Base-by-base conservation (phyloP, 30 jellyfish, hydroid and myxozoan species). In the Hydractinia symbiolongicarpus region DNA sequence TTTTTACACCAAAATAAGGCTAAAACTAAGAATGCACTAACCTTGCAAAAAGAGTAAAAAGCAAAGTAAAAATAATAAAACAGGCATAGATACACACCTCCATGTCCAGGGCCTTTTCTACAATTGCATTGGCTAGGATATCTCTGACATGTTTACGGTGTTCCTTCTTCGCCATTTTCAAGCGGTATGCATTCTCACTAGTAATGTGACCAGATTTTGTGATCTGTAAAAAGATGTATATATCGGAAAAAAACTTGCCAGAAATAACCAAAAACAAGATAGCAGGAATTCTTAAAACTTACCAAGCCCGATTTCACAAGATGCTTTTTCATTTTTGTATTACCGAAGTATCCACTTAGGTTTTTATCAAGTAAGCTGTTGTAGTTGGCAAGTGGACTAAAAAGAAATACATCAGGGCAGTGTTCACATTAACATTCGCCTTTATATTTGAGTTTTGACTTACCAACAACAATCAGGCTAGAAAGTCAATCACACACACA, bases 121-220 rank as follows among this genome's bases (percentile, higher is more conserved):
- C 97, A 73, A 91, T 91, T 19, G 95, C 97, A 21, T 94, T 78
- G n/a, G 97, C 97, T 50, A 91, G 77, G 54, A 86, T 82, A 74
- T 91, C 96, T 10, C 92, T 67, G 67, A 91, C 97, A 81, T 91
- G 96, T 62, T 74, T 82, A 50, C 66, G 79, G 71, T 91, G 97
- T 60, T 91, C 97, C 66, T 82, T 82, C 67, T 86, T 91, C n/a
- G 97, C 97, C 91, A 91, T 86, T 72, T 86, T 85, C 83, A 91
- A 51, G 21, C 97, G 72, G 61, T 91, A 86, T 5, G 91, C 58
- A 54, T 61, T 76, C 16, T 91, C 95, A 66, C 81, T 90, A 51
- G 86, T 86, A 44, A 91, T 83, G 40, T 74, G 79, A 15, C 96
- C 96, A 73, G 84, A 21, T 82, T 84, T 89, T 30, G 95, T 83